Base-by-base conservation (phyloP, 1,140 invertebrate species). In the Neodiprion pinetum region DNA sequence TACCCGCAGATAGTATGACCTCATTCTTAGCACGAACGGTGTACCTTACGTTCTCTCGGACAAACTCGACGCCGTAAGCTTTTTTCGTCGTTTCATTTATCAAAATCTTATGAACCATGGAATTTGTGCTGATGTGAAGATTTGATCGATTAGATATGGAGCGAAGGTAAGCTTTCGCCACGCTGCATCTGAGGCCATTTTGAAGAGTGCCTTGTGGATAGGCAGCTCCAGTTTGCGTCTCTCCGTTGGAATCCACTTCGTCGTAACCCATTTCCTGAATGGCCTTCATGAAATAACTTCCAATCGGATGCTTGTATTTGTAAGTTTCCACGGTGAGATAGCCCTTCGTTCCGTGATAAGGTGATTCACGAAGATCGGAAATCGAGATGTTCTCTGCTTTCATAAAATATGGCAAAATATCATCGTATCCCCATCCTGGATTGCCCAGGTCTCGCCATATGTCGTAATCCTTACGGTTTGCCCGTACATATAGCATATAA, bases 381-480 rank as follows among this genome's bases (percentile, higher is more conserved):
- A 95, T 91, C 76, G 91, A 89, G 82, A 95, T 94, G 80, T 95
- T 92, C 82, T 95, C 95, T 0, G 92, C 93, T 83, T 95, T 95
- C 28, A 93, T 87, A 86, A 96, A 96, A 86, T 95, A 96, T 0
- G 95, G 94, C 47, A 96, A 86, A 0, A 96, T 93, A 9, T 96
- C 94, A 14, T 95, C 91, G 84, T 94, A 97, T 47, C 92, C 88
- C 92, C 92, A 93, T 5, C 90, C 90, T 5, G 79, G 77, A 21
- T 91, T 91, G 11, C 92, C 92, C 66, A 89, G 82, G 28, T 73
- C 76, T 53, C 89, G 88, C 93, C 92, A 94, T 9, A 86, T 74
- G 80, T 93, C 90, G 79, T 90, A 93, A 80, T 93, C 93, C 49
- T 80, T 81, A 11, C 88, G 86, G 84, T 93, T 91, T 3, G 93